Base-by-base conservation (phyloP, 2,113 vertebrate species). In the Oryzias melastigma region DNA sequence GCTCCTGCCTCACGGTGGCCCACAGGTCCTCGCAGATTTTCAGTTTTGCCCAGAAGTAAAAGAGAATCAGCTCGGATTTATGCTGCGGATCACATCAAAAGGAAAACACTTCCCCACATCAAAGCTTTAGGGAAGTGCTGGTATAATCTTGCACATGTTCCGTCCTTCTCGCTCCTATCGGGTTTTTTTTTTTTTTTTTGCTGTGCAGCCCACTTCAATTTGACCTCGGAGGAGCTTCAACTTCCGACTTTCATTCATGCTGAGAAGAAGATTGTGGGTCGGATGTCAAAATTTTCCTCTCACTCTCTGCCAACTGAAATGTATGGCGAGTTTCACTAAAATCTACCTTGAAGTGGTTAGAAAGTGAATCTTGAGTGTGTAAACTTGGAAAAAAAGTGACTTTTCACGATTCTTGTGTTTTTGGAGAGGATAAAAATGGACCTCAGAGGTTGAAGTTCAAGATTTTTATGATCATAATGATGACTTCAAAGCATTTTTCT, bases 41-140 rank as follows among this genome's bases (percentile, higher is more conserved):
- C 60, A 50, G 54, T 61, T 55, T 78, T 49, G 54, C 58, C 67
- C 67, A 52, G 17, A 22, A 71, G 85, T 62, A 18, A 48, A 14
- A 7, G 56, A 66, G 49, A 71, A 62, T 61, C 16, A 25, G 43
- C 43, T 59, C 41, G 61, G 68, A 70, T 52, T 69, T 41, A 47
- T 49, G 61, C 73, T 75, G 73, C 12, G 49, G 49, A 73, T 68
- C 59, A 73, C 76, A 82, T 86, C 72, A 84, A 83, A 82, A 73
- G 53, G 44, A 73, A 65, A 5, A 12, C 17, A 4, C 50, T 14
- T 56, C 62, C 64, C n/a, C 44, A 60, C 57, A 56, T 53, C 12
- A 10, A 46, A 49, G 60, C 65, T 16, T 43, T 35, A 53, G 73
- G 63, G 61, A 77, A 70, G 7, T 24, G 4, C 18, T 24, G 44